These are phyloP conservation scores for Invenusta paracnida DNA, from an alignment of 2,888 invertebrate species.

Conservation along the genomic window DNA sequence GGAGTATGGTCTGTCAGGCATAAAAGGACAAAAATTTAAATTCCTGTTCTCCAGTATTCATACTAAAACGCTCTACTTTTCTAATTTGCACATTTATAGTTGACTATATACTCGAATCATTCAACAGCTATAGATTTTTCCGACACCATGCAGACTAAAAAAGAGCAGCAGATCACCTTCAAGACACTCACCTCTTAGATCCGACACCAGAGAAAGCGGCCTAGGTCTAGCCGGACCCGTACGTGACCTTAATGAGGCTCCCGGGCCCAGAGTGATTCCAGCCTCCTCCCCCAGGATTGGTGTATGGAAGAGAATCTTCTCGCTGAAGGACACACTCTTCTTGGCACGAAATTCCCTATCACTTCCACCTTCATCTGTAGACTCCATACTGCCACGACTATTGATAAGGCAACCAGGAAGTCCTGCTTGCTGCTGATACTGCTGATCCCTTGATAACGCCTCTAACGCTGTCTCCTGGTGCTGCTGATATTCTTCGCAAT, in stretches of 20 bases:
- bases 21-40: no score
- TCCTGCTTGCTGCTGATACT: no score
- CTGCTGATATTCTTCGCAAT: background rate
- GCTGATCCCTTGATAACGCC: background rate
- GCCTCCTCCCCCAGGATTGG: background rate
- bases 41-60: no score
- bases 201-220: background rate
- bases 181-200: constrained; percentile 3
- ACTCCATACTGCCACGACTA: constrained; percentile 2
- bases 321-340: constrained; percentile 24
- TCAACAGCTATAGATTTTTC: no score
- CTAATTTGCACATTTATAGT: no score
- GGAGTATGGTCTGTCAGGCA: no score
- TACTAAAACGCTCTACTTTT: no score
- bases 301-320: constrained; percentile 29
- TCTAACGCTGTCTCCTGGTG: background rate
- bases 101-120: no score
- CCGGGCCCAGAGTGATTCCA: background rate
- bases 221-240: background rate
- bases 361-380: background rate
- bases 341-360: constrained; percentile 9
- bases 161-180: no score
- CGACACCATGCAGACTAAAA: no score
- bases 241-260: background rate
- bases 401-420: background rate